A percentile compares a stretch with the other conserved stretches of the same genome.
These are phyloP conservation scores for Mionectes macconnelli DNA, from an alignment of 2,113 vertebrate genomes.

Conservation along the genomic window DNA sequence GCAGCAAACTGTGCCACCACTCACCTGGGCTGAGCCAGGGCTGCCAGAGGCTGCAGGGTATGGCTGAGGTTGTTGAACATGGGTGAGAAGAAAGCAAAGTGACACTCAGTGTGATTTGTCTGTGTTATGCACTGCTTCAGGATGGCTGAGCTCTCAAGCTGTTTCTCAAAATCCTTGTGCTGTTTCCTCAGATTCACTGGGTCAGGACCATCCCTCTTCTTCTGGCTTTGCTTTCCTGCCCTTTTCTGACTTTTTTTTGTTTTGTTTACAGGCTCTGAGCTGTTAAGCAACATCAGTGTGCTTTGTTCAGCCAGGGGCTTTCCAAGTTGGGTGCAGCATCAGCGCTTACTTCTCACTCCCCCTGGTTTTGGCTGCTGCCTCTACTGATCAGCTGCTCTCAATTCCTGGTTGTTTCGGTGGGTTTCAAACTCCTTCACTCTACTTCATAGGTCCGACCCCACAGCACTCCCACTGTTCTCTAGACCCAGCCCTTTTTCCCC, in stretches of 20 bases:
- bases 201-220: not conserved
- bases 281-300: not conserved
- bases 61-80: not conserved
- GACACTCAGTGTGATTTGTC: not conserved
- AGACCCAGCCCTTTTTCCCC: not conserved
- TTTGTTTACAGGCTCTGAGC: not conserved
- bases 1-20: rapidly evolving
- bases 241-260: not conserved
- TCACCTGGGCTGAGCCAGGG: not conserved
- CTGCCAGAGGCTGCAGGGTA: not conserved
- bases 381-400: not conserved
- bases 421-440: not conserved
- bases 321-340: not conserved
- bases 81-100: not conserved
- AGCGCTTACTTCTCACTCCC: not conserved
- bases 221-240: not conserved
- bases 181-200: rapidly evolving
- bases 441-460: rapidly evolving
- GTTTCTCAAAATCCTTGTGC: not conserved
- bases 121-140: not conserved
- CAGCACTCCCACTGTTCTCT: too few relatives aligned
- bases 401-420: not conserved
- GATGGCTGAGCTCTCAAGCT: not conserved
- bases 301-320: not conserved
- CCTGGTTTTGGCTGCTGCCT: not conserved